Conservation (phyloP, 2,888 invertebrate species). For the Drosophila emarginata region DNA sequence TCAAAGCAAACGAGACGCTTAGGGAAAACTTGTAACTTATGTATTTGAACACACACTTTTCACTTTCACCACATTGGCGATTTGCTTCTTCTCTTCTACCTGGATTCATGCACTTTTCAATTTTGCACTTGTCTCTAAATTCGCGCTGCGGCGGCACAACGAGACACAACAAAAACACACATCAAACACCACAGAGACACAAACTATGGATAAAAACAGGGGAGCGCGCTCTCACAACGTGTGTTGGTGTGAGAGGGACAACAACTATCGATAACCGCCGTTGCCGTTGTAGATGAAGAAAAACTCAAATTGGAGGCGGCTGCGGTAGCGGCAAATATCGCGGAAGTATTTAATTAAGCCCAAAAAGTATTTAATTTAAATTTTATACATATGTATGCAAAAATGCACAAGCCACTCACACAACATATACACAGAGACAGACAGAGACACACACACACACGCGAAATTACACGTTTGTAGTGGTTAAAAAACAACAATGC, state of each 20-base stretch:
- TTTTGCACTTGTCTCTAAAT: conserved; percentile 47
- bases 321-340: conserved; percentile 54
- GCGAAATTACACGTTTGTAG: conserved; percentile 3
- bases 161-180: conserved; percentile 37
- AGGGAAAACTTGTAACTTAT: conserved; percentile 11
- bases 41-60: conserved; percentile 61
- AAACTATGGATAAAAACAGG: not conserved
- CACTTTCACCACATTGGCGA: conserved; percentile 50
- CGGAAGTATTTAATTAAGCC: conserved; percentile 75
- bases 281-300: conserved; percentile 13
- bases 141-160: conserved; percentile 25
- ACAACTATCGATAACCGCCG: conserved; percentile 68
- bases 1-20: conserved; percentile 55
- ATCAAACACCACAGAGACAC: not conserved
- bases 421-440: conserved; percentile 2
- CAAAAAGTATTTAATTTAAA: conserved; percentile 69
- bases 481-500: conserved; percentile 41
- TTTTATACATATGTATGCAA: conserved; percentile 52
- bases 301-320: conserved; percentile 28
- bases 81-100: conserved; percentile 19
- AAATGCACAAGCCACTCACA: conserved; percentile 36
- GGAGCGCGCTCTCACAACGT: conserved; percentile 13
- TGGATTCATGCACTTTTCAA: conserved; percentile 29
- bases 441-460: conserved; percentile 28
- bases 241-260: conserved; percentile 48